phyloP scores from a whole-genome alignment of 2,888 invertebrate genomes.

The Alloscopus bannaensis region DNA sequence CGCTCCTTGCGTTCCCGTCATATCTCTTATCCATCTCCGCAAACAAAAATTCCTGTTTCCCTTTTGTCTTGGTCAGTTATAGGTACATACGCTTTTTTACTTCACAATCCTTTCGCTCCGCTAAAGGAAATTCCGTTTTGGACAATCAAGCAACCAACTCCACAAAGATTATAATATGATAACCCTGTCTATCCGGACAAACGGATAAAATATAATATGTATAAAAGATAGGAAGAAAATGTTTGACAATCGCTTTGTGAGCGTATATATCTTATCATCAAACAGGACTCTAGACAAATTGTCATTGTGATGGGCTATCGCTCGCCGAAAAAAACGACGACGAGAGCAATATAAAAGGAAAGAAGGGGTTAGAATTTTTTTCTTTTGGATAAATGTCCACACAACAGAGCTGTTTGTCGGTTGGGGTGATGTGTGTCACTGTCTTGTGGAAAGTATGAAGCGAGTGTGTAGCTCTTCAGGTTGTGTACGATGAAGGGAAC shows the following conservation, averaged over 20 bases:
- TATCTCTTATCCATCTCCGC: constrained; percentile 9
- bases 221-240: too few relatives aligned
- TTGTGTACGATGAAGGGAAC: too few relatives aligned
- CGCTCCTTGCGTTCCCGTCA: constrained; percentile 5
- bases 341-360: constrained; percentile 23
- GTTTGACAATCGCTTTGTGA: not conserved
- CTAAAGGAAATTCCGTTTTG: too few relatives aligned
- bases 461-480: not conserved
- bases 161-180: too few relatives aligned
- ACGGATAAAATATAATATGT: too few relatives aligned
- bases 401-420: constrained; percentile 36
- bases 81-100: too few relatives aligned
- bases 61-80: not conserved
- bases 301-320: constrained; percentile 32
- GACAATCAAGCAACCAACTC: too few relatives aligned
- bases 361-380: constrained; percentile 21
- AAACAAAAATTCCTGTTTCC: not conserved
- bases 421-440: constrained; percentile 60
- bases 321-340: constrained; percentile 9
- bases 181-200: too few relatives aligned
- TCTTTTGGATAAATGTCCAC: constrained; percentile 41
- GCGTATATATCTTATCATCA: constrained; percentile 49
- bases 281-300: constrained; percentile 49
- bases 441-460: constrained; percentile 5
- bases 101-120: too few relatives aligned